Conservation (phyloP, 2,113 vertebrate species). For the Entomyzon cyanotis region DNA sequence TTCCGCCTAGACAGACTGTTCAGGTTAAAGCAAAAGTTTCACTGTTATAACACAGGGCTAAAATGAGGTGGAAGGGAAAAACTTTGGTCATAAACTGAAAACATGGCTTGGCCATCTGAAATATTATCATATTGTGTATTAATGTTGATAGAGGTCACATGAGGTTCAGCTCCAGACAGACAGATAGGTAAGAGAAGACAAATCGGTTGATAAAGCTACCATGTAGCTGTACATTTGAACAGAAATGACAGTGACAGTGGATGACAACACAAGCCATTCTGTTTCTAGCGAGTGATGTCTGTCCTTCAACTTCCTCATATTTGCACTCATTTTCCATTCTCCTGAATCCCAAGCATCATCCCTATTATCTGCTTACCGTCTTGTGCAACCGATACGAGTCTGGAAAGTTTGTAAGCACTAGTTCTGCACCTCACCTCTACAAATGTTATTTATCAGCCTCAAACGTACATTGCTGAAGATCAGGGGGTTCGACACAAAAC, state of each 20-base stretch:
- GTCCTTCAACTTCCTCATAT: background rate
- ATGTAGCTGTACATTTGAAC: background rate
- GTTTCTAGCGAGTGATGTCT: background rate
- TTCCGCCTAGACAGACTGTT: background rate
- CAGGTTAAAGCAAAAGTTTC: constrained; percentile 4
- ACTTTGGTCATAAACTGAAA: background rate
- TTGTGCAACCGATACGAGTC: background rate
- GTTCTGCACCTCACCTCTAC: background rate
- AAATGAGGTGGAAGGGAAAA: background rate
- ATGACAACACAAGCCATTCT: background rate
- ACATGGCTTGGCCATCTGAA: background rate
- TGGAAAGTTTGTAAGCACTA: background rate
- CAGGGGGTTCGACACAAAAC: background rate
- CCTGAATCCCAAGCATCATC: background rate
- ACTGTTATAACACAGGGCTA: background rate
- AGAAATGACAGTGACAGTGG: background rate
- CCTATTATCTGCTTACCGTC: background rate
- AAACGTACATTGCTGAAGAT: background rate
- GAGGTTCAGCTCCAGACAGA: background rate
- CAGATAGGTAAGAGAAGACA: background rate
- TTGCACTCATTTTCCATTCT: background rate
- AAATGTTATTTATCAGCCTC: background rate
- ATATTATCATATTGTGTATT: background rate
- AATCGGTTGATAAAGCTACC: background rate
- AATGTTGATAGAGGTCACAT: background rate